phyloP scores from a whole-genome alignment of 1,140 invertebrate species.

The Calephelis virginiensis region DNA sequence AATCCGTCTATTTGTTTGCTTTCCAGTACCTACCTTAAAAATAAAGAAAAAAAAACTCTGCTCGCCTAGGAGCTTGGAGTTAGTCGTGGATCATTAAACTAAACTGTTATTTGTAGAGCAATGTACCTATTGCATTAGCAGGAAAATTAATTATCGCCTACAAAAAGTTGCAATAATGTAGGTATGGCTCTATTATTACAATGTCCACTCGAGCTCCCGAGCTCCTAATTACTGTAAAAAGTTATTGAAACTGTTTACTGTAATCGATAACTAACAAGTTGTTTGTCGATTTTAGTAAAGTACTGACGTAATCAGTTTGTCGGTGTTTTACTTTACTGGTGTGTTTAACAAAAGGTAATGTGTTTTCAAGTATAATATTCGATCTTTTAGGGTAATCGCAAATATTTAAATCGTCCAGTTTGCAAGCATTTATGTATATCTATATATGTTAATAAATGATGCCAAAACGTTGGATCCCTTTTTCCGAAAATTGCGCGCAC shows the following conservation, averaged over 20 bases:
- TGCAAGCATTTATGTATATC: too few relatives aligned
- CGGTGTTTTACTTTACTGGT: background rate
- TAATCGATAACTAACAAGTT: slow-evolving; percentile 17
- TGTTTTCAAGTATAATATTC: background rate
- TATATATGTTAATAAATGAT: too few relatives aligned
- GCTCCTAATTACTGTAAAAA: slow-evolving; percentile 16
- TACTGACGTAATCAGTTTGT: background rate
- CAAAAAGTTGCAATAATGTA: slow-evolving; percentile 1
- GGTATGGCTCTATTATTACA: slow-evolving; percentile 15
- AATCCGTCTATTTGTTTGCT: too few relatives aligned
- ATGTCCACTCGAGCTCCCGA: background rate
- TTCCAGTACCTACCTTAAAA: too few relatives aligned
- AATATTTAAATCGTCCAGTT: too few relatives aligned
- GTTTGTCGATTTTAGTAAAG: background rate
- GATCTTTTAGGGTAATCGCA: too few relatives aligned
- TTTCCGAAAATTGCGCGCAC: too few relatives aligned
- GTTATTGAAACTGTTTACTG: slow-evolving; percentile 1
- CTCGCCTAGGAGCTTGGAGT: too few relatives aligned
- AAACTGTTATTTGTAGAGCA: slow-evolving; percentile 11
- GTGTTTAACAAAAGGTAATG: too few relatives aligned
- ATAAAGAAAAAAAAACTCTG: too few relatives aligned
- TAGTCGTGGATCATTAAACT: slow-evolving; percentile 3
- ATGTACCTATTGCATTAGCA: slow-evolving; percentile 15
- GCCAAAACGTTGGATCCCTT: too few relatives aligned
- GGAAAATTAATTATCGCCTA: slow-evolving; percentile 13